These are phyloP conservation scores for Gymnorhina tibicen DNA, from an alignment of 2,113 vertebrate species.

Conservation along the genomic window DNA sequence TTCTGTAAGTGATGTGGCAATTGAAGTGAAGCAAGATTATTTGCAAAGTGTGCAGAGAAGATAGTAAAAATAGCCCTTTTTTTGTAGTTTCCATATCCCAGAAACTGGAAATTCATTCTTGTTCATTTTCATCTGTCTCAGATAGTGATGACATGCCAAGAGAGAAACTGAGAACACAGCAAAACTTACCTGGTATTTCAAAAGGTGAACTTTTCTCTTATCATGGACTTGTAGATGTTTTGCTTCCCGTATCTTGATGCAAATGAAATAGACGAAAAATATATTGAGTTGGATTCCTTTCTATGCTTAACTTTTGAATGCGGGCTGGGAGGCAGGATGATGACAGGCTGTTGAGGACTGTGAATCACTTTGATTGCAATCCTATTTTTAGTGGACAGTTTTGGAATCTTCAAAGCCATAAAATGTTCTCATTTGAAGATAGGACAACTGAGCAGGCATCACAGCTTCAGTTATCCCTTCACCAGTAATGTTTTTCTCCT, in stretches of 20 bases:
- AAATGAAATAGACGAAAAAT: neutral
- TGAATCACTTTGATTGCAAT: neutral
- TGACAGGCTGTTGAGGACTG: neutral
- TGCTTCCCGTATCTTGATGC: neutral
- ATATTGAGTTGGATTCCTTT: neutral
- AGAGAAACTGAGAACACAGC: neutral
- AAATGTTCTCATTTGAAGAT: neutral
- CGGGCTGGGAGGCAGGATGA: neutral
- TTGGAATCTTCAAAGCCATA: neutral
- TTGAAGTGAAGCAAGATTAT: neutral
- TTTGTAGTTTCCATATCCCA: neutral
- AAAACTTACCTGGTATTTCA: neutral
- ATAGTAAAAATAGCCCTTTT: neutral
- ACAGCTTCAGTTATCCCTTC: neutral
- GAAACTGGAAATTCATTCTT: neutral
- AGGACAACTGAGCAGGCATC: neutral
- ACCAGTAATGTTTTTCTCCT: neutral
- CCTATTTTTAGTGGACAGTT: neutral
- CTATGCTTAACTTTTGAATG: neutral
- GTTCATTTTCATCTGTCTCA: neutral
- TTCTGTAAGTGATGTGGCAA: neutral
- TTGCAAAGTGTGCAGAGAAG: neutral
- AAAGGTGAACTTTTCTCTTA: neutral
- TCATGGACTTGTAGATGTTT: neutral
- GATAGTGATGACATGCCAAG: neutral